Evolutionary conservation across 2,888 invertebrate species (phyloP).

Genomic region (Ptilodon capucinus): DNA sequence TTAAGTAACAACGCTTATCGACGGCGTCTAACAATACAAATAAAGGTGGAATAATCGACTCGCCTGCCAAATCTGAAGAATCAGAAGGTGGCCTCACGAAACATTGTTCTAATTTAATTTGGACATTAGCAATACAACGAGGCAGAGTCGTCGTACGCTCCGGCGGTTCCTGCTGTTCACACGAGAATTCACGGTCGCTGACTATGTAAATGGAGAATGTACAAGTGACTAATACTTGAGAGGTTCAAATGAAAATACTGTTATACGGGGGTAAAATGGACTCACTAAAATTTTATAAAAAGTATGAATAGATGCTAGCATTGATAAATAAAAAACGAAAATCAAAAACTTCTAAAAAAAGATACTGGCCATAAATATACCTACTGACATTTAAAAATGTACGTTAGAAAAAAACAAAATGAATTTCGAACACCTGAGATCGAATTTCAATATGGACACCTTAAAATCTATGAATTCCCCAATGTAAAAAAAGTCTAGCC

Average conservation of each 20-base stretch:
- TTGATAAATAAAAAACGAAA: background rate
- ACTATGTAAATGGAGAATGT: constrained; percentile 73
- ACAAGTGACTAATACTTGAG: constrained; percentile 61
- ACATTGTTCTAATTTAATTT: constrained; percentile 70
- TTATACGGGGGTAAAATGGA: constrained; percentile 27
- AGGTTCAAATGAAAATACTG: constrained; percentile 54
- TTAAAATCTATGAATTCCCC: background rate
- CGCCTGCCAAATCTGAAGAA: background rate
- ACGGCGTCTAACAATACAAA: too few relatives aligned
- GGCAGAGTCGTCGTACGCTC: constrained; percentile 55
- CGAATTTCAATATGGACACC: too few relatives aligned
- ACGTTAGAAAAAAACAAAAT: too few relatives aligned
- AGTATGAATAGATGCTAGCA: too few relatives aligned
- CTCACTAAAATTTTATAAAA: background rate
- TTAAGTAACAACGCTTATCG: too few relatives aligned
- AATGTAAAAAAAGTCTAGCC: background rate
- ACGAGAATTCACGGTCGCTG: constrained; percentile 80
- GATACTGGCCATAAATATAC: too few relatives aligned
- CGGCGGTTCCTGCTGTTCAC: constrained; percentile 62
- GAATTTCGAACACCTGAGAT: too few relatives aligned
- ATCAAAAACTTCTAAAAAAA: background rate
- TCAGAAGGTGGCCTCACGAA: constrained; percentile 12
- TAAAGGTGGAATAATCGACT: background rate
- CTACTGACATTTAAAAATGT: too few relatives aligned
- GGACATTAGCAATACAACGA: constrained; percentile 54